phyloP scores from a whole-genome alignment of 2,113 vertebrate species.

The Pogona vitticeps region DNA sequence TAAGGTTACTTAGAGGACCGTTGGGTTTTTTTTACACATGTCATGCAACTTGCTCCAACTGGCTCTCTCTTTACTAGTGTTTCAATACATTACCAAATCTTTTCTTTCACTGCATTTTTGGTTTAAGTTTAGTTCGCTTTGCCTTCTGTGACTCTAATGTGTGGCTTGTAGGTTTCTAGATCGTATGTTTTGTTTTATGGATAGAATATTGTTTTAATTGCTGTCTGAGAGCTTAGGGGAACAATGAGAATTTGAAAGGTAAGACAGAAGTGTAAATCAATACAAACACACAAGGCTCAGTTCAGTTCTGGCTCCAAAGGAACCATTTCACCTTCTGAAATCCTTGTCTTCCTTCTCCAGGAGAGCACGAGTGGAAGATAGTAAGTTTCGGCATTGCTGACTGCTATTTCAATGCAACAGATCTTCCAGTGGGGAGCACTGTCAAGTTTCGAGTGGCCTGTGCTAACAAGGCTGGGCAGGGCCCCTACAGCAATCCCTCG shows the following conservation, averaged over 20 bases:
- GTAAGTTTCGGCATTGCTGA: constrained; percentile 86
- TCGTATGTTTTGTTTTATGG: not conserved
- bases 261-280: not conserved
- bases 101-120: not conserved
- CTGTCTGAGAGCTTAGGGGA: not conserved
- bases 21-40: not conserved
- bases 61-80: not conserved
- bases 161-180: not conserved
- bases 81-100: not conserved
- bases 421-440: constrained; percentile 78
- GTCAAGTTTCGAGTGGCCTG: constrained; percentile 94
- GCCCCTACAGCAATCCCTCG: constrained; percentile 91
- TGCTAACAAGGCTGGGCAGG: constrained; percentile 94
- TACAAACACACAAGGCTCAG: not conserved
- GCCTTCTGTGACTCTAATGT: not conserved
- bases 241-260: not conserved
- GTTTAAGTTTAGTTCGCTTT: not conserved
- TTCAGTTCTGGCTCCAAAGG: not conserved
- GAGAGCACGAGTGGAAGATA: constrained; percentile 88
- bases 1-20: not conserved
- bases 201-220: not conserved
- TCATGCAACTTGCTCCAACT: not conserved
- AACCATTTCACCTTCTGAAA: not conserved
- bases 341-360: constrained; percentile 56
- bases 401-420: constrained; percentile 93